Evolutionary conservation across 2,888 invertebrate species (phyloP).

Genomic region (Siphlonurus alternatus): DNA sequence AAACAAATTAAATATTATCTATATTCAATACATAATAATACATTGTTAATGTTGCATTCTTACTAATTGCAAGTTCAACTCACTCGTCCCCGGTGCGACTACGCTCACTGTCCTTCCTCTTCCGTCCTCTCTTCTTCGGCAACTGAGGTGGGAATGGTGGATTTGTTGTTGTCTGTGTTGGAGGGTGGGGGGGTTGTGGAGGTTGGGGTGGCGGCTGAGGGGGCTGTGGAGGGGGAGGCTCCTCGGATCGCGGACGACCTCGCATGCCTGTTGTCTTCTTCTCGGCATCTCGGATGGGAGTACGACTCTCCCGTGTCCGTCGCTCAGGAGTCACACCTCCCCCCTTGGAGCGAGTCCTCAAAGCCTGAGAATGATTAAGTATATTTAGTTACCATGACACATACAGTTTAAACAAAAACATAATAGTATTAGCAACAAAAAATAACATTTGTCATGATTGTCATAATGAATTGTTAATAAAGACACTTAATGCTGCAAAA

Average conservation of each 20-base stretch:
- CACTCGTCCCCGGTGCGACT: constrained; percentile 19
- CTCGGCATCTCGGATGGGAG: constrained; percentile 18
- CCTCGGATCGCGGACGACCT: constrained; percentile 19
- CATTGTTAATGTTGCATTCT: not conserved
- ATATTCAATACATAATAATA: not conserved
- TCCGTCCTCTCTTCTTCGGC: constrained; percentile 24
- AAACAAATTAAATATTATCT: too few relatives aligned
- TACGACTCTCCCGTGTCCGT: constrained; percentile 14
- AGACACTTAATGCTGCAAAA: too few relatives aligned
- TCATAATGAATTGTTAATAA: too few relatives aligned
- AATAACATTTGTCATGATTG: too few relatives aligned
- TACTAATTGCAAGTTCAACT: constrained; percentile 7
- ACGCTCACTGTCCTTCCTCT: constrained; percentile 26
- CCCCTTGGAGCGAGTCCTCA: constrained; percentile 26
- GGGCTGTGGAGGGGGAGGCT: constrained; percentile 19
- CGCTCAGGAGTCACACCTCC: constrained; percentile 7
- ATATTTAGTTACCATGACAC: not conserved
- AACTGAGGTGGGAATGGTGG: not conserved
- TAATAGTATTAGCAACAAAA: not conserved
- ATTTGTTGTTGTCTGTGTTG: too few relatives aligned
- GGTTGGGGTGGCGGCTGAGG: not conserved
- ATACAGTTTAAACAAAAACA: not conserved
- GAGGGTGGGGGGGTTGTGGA: constrained; percentile 6
- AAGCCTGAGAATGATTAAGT: not conserved
- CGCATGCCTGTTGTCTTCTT: constrained; percentile 20